Base-by-base conservation (phyloP, 2,888 invertebrate species). In the Tenthredo amoena region DNA sequence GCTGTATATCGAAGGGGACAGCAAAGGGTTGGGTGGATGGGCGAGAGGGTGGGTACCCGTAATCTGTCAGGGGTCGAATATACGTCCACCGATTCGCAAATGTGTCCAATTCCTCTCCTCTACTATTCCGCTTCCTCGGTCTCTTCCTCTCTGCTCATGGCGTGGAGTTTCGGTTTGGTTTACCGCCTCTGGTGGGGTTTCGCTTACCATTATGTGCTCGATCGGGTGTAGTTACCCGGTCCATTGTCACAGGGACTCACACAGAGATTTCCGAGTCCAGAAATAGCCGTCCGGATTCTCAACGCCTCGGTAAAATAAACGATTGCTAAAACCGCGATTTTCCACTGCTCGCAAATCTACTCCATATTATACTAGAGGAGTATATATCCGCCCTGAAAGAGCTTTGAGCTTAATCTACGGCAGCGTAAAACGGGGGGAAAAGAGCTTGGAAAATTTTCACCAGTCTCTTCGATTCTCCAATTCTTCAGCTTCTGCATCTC, bases 51-150 rank as follows among this genome's bases (percentile, higher is more conserved):
- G 12, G 26, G 68, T 15, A 34, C 43, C 87, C 88, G 87, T 87
- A 88, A 89, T 89, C 89, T 89, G 88, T 89, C 88, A 89, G 81
- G 87, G 85, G 88, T 86, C 86, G 88, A 88, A 85, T 88, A 88
- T 84, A 76, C 87, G 86, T 87, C 86, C 76, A 79, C 76, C 65
- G 81, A 65, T 86, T 84, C 86, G 86, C 88, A 88, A 88, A 88
- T 88, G 87, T 87, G 86, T 89, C 87, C 88, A 88, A 89, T 89
- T 88, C 89, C 85, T 77, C 77, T 77, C 47, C 47, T 85, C 86
- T 85, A 86, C 89, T 88, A 88, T 82, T 26, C 47, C 37, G 26
- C 47, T 76, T 15, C 21, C 47, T 21, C 9, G 15, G 47, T 26
- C 55, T 40, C 74, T 15, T 31, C 76, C 50, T 15, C 77, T 55